Conservation (phyloP, 2,113 vertebrate species). For the Edolisoma coerulescens region DNA sequence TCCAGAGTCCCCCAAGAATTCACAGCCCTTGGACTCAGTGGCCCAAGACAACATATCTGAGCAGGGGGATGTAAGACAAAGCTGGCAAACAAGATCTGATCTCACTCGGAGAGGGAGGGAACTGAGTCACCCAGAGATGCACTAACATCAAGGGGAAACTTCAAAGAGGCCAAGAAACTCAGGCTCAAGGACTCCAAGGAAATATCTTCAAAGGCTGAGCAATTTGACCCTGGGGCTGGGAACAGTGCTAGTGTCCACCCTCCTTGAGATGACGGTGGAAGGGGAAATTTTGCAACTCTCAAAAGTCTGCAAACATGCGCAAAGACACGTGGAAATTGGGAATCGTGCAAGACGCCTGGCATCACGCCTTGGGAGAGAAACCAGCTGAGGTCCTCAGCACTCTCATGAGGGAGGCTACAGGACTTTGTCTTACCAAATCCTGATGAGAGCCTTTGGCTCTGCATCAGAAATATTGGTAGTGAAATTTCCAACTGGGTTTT, state of each 20-base stretch:
- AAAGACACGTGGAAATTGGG: not conserved
- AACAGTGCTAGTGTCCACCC: slow-evolving; percentile 43
- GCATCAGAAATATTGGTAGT: not conserved
- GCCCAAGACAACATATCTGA: not conserved
- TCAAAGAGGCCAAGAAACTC: slow-evolving; percentile 52
- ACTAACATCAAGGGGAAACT: slow-evolving; percentile 49
- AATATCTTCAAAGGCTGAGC: slow-evolving; percentile 57
- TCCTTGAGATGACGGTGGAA: not conserved
- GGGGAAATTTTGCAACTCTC: slow-evolving; percentile 22
- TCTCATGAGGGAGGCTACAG: not conserved
- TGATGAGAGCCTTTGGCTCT: not conserved
- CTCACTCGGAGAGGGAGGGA: not conserved
- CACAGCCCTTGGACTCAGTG: not conserved
- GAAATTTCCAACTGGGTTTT: slow-evolving; percentile 1
- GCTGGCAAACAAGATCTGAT: slow-evolving; percentile 34
- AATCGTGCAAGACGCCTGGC: not conserved
- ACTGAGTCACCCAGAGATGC: slow-evolving; percentile 17
- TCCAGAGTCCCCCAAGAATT: not conserved
- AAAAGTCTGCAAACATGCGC: slow-evolving; percentile 2
- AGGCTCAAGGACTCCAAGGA: slow-evolving; percentile 40
- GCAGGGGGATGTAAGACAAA: not conserved
- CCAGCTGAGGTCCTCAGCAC: not conserved
- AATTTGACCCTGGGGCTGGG: slow-evolving; percentile 43
- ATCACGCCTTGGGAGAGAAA: not conserved
- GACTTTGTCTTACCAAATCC: not conserved